A percentile compares a stretch with the other conserved stretches of the same genome.
phyloP scores from a whole-genome alignment of 2,797 vertebrate species.

The Octomys mimax region DNA sequence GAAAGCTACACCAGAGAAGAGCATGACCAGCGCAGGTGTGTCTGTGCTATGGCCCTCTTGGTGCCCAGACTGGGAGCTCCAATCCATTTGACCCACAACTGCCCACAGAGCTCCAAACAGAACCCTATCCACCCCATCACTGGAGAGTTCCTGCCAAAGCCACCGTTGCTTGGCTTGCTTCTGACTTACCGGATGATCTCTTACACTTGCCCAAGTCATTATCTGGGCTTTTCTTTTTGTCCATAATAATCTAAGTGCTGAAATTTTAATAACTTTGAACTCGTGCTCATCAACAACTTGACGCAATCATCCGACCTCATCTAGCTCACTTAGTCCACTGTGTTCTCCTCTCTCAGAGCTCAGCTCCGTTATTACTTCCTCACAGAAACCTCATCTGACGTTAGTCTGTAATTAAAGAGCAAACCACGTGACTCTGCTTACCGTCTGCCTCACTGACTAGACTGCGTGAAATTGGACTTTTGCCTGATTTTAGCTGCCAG shows the following conservation, averaged over 20 bases:
- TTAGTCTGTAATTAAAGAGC: not conserved
- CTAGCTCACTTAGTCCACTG: too few relatives aligned
- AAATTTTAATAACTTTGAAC: constrained; percentile 12
- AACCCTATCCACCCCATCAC: not conserved
- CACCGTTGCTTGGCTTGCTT: not conserved
- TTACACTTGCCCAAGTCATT: not conserved
- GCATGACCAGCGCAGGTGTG: accelerated
- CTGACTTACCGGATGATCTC: not conserved
- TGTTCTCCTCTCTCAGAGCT: not conserved
- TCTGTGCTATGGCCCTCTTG: too few relatives aligned
- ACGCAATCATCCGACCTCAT: not conserved
- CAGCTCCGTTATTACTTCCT: not conserved
- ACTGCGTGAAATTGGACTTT: not conserved
- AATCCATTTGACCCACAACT: not conserved
- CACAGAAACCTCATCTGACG: not conserved
- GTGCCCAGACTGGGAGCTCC: not conserved
- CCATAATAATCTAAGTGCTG: not conserved
- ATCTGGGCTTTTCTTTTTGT: not conserved
- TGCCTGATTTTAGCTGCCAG: not conserved
- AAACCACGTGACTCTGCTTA: not conserved
- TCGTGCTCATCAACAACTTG: not conserved
- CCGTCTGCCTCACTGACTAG: not conserved
- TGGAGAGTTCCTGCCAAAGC: not conserved
- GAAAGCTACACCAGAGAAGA: not conserved
- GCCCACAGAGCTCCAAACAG: not conserved